A percentile compares a stretch with the other conserved stretches of the same genome.
phyloP scores from a whole-genome alignment of 2,797 vertebrate genomes.

The Tiaroga cobitis region DNA sequence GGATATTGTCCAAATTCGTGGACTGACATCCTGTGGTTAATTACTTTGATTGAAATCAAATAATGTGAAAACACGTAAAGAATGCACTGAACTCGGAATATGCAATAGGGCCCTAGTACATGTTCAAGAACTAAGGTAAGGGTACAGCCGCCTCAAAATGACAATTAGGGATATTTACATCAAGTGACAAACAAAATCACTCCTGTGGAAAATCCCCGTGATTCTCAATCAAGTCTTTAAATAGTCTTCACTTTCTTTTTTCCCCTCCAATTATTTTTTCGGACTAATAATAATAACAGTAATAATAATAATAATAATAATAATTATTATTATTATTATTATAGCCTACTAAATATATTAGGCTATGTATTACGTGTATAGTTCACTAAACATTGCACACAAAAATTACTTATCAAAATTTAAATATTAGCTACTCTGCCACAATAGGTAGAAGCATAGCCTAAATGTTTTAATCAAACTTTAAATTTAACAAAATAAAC shows the following conservation, averaged over 20 bases:
- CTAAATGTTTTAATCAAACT: background rate
- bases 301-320: background rate
- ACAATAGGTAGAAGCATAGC: background rate
- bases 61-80: conserved; percentile 37
- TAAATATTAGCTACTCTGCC: background rate
- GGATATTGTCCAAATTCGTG: conserved; percentile 37
- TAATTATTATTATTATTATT: no score
- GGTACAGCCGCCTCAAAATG: background rate
- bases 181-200: background rate
- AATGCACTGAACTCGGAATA: conserved; percentile 4
- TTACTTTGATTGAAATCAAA: conserved; percentile 32
- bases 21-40: conserved; percentile 17
- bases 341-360: no score
- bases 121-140: background rate
- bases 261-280: background rate
- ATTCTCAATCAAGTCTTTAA: background rate
- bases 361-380: no score
- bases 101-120: background rate
- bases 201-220: background rate
- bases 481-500: background rate
- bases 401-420: background rate
- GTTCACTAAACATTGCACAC: background rate
- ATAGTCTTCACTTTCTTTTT: background rate
- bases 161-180: background rate
- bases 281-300: background rate